Base-by-base conservation (phyloP, 2,113 vertebrate species). In the Ameiurus melas region DNA sequence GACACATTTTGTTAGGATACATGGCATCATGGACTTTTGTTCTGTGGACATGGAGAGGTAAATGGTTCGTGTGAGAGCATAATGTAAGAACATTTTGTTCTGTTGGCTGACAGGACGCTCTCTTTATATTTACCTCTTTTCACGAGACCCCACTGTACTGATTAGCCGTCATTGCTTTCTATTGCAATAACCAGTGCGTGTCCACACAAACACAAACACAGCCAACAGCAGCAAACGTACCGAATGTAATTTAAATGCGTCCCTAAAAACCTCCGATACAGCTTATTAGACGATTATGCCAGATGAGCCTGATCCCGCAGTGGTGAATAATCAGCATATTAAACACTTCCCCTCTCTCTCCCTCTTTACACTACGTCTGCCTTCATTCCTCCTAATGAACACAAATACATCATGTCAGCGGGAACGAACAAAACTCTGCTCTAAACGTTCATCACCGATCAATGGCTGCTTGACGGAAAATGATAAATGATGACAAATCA, bases 261-360 rank as follows among this genome's bases (percentile, higher is more conserved):
- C 68, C 53, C 14, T 43, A 87, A 60, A 14, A 39, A n/a, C 27
- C 81, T 71, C 4, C 33, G 1, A 68, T 66, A 70, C 62, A 58
- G 9, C 33, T 51, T 17, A 85, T 43, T 57, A 25, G 16, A 43
- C n/a, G 47, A 78, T 85, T 85, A 51, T 43, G 51, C 39, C 16
- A 33, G 22, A 66, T 53, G 47, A 75, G 62, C 79, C 20, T 51
- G 39, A 16, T 27, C 27, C n/a, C 51, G 71, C 53, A n/a, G n/a
- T 58, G 43, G 53, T 57, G 86, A 68, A 81, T 83, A 87, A 86
- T 91, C 68, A 73, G 77, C 62, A 77, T 79, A 87, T 85, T 86
- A 79, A 85, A 87, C 88, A 84, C 39, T 71, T 73, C 58, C 86
- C 39, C 13, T 83, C 36, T 64, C 77, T 39, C 70, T 10, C 1